Base-by-base conservation (phyloP, 2,888 invertebrate species). In the Caenorhabditis uteleia region DNA sequence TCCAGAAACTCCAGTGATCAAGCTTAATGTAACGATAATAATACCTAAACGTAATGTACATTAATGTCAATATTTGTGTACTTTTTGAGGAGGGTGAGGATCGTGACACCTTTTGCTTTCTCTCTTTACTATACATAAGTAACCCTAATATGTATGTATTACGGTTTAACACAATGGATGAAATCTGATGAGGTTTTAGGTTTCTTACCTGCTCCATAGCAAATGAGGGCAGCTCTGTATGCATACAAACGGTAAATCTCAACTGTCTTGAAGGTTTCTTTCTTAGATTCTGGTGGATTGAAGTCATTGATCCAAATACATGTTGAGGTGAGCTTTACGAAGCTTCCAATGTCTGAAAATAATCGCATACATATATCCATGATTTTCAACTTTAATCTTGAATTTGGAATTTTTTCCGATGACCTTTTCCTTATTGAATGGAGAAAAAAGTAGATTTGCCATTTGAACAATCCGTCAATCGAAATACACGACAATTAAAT, bases 1-100 rank as follows among this genome's bases (percentile, higher is more conserved):
- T 77, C 95, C 95, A 29, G 93, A 91, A 14, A 95, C 90, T 59
- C 95, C 95, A 53, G 93, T 92, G 89, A 94, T 92, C 86, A 95
- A 95, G 21, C 94, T 92, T 77, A 93, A 89, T 85, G 94, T 91
- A 75, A 94, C 90, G 40, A 92, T 89, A 77, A 93, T 88, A 86
- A 97, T 92, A 46, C 92, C 91, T 71, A 47, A 62, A 54, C 55
- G 56, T 44, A 53, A 62, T 62, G 51, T 56, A 56, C 55, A 62
- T 56, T 62, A 51, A 62, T 51, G 62, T 56, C 56, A 62, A 62
- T 62, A 56, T 62, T 62, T 62, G 62, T 16, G 16, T 8, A 33
- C 46, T n/a, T n/a, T n/a, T n/a, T n/a, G n/a, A n/a, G n/a, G n/a
- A n/a, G n/a, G n/a, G n/a, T n/a, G n/a, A n/a, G 51, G 31, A 47